Evolutionary conservation across 2,113 vertebrate genomes (phyloP).

Genomic region (Rhineura floridana): DNA sequence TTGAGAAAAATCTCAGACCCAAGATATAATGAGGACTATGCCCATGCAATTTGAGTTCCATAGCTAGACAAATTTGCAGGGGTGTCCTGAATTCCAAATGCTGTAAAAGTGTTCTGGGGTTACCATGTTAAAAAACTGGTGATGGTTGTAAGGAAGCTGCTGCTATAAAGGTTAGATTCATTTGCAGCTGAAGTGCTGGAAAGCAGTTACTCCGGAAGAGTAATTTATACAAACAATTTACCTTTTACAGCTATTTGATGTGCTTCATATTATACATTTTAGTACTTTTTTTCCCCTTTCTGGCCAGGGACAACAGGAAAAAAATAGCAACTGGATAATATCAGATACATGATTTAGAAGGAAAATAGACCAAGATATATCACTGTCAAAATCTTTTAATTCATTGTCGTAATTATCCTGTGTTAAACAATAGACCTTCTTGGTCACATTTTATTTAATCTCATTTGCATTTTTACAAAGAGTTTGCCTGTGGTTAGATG

Average conservation of each 20-base stretch:
- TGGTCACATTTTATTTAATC: background rate
- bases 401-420: background rate
- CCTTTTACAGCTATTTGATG: background rate
- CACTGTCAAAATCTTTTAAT: background rate
- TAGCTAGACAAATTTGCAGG: background rate
- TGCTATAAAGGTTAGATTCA: background rate
- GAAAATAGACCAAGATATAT: background rate
- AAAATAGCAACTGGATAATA: background rate
- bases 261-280: background rate
- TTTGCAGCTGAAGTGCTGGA: rapidly evolving
- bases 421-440: background rate
- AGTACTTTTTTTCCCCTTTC: background rate
- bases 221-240: constrained; percentile 4
- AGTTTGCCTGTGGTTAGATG: background rate
- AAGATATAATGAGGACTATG: background rate
- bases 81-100: background rate
- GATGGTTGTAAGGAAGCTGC: background rate
- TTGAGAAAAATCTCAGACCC: constrained; percentile 31
- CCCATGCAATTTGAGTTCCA: background rate
- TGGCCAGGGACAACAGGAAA: background rate
- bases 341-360: background rate
- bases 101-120: background rate
- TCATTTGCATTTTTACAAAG: background rate
- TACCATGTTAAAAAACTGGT: background rate
- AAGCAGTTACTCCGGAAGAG: background rate